A percentile compares a stretch with the other conserved stretches of the same genome.
These are phyloP conservation scores for Anodontia alba DNA, from an alignment of 2,888 invertebrate species.

Conservation along the genomic window DNA sequence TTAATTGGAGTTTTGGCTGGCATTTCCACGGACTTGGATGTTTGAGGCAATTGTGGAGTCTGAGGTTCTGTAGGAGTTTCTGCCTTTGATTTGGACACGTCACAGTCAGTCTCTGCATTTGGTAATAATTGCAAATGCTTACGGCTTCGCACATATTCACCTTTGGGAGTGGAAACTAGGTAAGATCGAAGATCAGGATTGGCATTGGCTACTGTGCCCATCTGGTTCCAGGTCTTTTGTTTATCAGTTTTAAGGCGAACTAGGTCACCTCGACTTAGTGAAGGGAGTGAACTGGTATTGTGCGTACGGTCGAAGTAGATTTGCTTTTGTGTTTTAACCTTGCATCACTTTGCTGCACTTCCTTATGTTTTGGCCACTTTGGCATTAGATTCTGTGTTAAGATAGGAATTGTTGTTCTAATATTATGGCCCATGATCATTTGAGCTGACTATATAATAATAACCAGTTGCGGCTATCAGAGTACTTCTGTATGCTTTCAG, in stretches of 20 bases:
- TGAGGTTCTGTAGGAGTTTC: background rate
- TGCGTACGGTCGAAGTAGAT: background rate
- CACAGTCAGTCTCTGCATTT: background rate
- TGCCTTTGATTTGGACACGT: background rate
- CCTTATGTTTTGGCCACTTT: slow-evolving; percentile 28
- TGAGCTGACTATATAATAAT: too few species aligned
- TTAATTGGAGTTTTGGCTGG: background rate
- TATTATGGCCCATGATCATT: too few species aligned
- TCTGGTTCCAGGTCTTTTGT: background rate
- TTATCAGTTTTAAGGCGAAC: background rate
- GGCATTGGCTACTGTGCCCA: background rate
- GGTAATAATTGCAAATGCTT: background rate
- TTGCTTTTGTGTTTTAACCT: background rate
- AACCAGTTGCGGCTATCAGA: too few species aligned
- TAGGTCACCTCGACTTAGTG: background rate
- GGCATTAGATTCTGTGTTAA: too few species aligned
- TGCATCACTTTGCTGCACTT: slow-evolving; percentile 11
- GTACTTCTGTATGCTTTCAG: too few species aligned
- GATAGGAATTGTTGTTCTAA: slow-evolving; percentile 26
- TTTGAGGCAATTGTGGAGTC: background rate
- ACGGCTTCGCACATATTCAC: background rate
- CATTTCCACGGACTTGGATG: background rate
- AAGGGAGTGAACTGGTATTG: background rate
- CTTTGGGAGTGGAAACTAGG: background rate
- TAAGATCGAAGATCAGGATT: background rate